Evolutionary conservation across 2,113 vertebrate species (phyloP), one percentile per base, ranked within the genome.

Genomic region (Scartelaos histophorus): DNA sequence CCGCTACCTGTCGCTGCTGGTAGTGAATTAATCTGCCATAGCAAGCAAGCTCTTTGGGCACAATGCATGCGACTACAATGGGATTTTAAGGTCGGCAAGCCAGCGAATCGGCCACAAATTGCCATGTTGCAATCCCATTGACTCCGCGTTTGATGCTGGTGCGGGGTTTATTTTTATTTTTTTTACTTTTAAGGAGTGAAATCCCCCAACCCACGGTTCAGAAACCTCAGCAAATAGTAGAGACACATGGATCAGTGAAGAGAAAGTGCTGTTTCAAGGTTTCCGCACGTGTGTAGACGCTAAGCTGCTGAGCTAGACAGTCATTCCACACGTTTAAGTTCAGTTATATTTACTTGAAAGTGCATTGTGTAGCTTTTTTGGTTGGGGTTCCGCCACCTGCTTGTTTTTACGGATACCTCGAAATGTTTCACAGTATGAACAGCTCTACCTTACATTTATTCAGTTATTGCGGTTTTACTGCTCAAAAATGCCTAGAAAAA

Each of bases 171-270:
- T 85, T 67, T 22, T 74, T 74, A 25, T 58, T 25, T 58, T 58
- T 25, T 6, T 25, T 3, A 58, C 56, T 25, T 25, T 25, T 58
- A 54, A 58, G 57, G 78, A 46, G 78, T 83, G 76, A 90, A 91
- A 92, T 87, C 89, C 82, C 2, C 75, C 78, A 67, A 83, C 89
- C 85, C 88, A 75, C 74, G 67, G 69, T 87, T 90, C 69, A 34
- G 83, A 78, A 77, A 85, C 78, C 84, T 91, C 88, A 91, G 88
- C 90, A 88, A 92, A 91, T 66, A 69, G 57, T 57, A 82, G 87
- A 88, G 85, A 88, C 85, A 84, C 62, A 67, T 79, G 79, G 87
- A 90, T 88, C 88, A 89, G 68, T 74, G 68, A 71, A 38, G 72
- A 65, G 72, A 88, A 90, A 85, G 69, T 90, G 89, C 88, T 78